These are phyloP conservation scores for Lacerta agilis DNA, from an alignment of 2,797 vertebrate genomes.

Conservation along the genomic window DNA sequence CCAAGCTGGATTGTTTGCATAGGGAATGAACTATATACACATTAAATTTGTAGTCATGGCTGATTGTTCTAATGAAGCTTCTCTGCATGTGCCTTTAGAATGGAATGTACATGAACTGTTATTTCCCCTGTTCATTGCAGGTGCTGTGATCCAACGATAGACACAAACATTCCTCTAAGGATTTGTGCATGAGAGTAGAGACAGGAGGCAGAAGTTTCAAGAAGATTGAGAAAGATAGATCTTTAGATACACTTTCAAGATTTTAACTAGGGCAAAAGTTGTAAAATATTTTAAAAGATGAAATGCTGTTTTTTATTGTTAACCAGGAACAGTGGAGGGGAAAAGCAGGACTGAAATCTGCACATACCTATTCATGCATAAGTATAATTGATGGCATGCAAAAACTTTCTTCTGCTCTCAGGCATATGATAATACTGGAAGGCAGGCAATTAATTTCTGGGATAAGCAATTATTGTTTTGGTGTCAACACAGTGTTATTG, in stretches of 20 bases:
- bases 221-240: background rate
- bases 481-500: no score
- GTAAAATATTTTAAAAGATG: background rate
- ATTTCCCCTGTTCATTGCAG: background rate
- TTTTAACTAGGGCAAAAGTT: background rate
- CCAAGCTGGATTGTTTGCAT: background rate
- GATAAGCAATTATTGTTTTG: no score
- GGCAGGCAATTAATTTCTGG: no score
- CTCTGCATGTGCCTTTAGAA: background rate
- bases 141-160: background rate
- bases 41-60: background rate
- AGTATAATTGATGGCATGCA: background rate
- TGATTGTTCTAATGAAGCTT: background rate
- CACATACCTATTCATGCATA: no score
- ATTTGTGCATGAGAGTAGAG: background rate
- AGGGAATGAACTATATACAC: background rate
- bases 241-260: background rate
- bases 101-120: no score
- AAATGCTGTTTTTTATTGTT: background rate
- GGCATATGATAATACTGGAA: no score
- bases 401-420: no score
- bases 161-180: background rate
- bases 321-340: no score
- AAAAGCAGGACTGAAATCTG: background rate
- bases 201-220: background rate